Evolutionary conservation across 2,888 invertebrate species (phyloP).

Genomic region (Bruchidius siliquastri): DNA sequence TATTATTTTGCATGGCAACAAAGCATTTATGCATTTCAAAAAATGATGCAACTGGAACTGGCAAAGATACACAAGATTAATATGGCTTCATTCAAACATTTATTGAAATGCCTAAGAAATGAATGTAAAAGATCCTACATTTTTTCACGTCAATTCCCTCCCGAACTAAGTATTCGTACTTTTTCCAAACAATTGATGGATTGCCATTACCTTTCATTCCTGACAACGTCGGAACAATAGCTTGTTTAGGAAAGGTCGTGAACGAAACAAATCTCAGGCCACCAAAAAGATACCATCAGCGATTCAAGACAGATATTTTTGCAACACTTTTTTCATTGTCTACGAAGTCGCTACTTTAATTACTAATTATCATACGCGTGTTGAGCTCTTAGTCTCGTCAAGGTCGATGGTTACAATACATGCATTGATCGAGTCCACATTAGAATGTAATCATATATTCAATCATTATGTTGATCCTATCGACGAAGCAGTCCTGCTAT

Average conservation of each 20-base stretch:
- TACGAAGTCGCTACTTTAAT: neutral
- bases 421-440: neutral
- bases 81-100: too few relatives aligned
- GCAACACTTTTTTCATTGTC: neutral
- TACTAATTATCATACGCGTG: neutral
- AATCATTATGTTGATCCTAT: too few relatives aligned
- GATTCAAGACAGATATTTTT: neutral
- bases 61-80: too few relatives aligned
- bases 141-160: too few relatives aligned
- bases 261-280: neutral
- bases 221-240: neutral
- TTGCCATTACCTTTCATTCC: neutral
- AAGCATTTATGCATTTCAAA: too few relatives aligned
- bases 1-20: too few relatives aligned
- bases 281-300: neutral
- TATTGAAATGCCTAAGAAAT: too few relatives aligned
- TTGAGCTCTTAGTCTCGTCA: neutral
- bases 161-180: too few relatives aligned
- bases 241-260: neutral
- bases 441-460: neutral
- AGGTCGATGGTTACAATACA: neutral
- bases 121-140: too few relatives aligned
- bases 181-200: too few relatives aligned
- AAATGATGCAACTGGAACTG: too few relatives aligned
- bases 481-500: too few relatives aligned